Evolutionary conservation across 2,888 invertebrate genomes (phyloP).

Genomic region (Imbricaverruca yamaguchii): DNA sequence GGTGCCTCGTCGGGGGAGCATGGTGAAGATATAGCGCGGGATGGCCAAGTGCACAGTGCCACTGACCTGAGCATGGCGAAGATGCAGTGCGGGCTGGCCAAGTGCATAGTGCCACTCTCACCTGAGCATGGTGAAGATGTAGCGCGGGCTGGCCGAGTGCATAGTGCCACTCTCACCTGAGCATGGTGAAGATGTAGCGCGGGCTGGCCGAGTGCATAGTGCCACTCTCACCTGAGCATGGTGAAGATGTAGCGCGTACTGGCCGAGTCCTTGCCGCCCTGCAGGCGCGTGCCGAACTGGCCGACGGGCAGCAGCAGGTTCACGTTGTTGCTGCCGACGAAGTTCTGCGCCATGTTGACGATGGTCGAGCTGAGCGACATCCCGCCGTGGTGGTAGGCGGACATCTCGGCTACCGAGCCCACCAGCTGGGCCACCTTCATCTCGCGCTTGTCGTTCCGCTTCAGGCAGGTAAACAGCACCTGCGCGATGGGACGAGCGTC

Average conservation of each 20-base stretch:
- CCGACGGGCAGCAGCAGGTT: slow-evolving; percentile 90
- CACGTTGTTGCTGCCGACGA: slow-evolving; percentile 95
- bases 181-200: slow-evolving; percentile 93
- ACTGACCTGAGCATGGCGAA: too few relatives aligned
- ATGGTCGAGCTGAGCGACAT: slow-evolving; percentile 89
- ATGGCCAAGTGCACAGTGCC: too few relatives aligned
- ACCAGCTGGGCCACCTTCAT: slow-evolving; percentile 96
- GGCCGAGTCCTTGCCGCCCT: slow-evolving; percentile 92
- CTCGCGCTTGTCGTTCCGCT: slow-evolving; percentile 89
- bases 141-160: too few relatives aligned
- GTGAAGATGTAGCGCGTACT: too few relatives aligned
- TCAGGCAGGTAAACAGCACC: slow-evolving; percentile 89
- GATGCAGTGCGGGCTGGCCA: too few relatives aligned
- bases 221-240: too few relatives aligned
- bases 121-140: too few relatives aligned
- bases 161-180: slow-evolving; percentile 42
- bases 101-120: background rate
- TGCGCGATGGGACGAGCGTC: slow-evolving; percentile 37
- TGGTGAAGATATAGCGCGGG: too few relatives aligned
- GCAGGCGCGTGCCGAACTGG: slow-evolving; percentile 35
- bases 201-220: too few relatives aligned
- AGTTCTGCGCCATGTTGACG: slow-evolving; percentile 95
- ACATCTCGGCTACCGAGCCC: slow-evolving; percentile 93
- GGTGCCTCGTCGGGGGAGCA: too few relatives aligned
- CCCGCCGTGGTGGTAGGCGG: slow-evolving; percentile 99